These are phyloP conservation scores for Aporrectodea caliginosa DNA, from an alignment of 1,140 invertebrate genomes.

Conservation along the genomic window DNA sequence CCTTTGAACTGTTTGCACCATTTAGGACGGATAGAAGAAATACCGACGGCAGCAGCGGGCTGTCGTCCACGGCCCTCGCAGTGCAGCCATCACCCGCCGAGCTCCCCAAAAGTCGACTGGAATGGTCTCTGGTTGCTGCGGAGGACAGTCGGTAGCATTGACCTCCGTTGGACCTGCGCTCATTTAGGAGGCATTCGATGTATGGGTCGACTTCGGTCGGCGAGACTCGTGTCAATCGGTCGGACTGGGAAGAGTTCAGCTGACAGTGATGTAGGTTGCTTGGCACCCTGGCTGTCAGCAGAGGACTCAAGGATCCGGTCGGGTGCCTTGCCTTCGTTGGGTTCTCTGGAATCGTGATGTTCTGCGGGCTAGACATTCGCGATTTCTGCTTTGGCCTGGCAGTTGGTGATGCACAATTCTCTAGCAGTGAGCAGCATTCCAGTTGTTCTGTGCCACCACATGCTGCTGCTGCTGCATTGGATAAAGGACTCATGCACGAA, in stretches of 20 bases:
- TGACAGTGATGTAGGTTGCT: neutral
- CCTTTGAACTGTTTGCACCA: slow-evolving; percentile 14
- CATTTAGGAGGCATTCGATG: slow-evolving; percentile 7
- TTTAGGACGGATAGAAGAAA: neutral
- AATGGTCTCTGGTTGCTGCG: neutral
- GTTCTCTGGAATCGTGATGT: neutral
- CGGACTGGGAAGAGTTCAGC: neutral
- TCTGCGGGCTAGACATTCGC: neutral
- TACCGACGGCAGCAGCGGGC: neutral
- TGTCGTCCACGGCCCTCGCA: neutral
- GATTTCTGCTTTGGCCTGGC: neutral
- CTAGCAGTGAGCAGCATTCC: neutral
- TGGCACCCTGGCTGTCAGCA: neutral
- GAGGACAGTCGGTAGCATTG: neutral
- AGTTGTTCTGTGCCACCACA: neutral
- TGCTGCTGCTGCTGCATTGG: neutral
- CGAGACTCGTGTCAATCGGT: slow-evolving; percentile 5
- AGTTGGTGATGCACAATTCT: neutral
- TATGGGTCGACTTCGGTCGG: slow-evolving; percentile 18
- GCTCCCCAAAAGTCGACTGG: neutral
- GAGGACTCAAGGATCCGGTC: neutral
- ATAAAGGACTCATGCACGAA: neutral
- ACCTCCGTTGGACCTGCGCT: neutral
- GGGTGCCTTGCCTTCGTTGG: neutral
- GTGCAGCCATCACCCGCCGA: neutral